Evolutionary conservation across 2,797 vertebrate genomes (phyloP), one percentile per base, ranked within the genome.

Genomic region (Labroides dimidiatus): DNA sequence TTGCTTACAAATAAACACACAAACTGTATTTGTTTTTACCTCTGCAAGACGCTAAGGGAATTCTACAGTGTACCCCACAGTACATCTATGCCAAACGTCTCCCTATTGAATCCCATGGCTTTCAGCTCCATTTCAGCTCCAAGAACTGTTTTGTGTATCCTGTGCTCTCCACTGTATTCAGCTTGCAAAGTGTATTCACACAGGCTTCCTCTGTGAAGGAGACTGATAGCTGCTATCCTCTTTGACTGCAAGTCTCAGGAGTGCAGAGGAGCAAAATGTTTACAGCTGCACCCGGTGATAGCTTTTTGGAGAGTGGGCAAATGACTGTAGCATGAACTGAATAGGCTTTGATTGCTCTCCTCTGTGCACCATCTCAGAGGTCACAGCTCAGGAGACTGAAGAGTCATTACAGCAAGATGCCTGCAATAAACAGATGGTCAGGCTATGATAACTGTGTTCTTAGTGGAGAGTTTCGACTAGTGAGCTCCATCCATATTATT

Each of bases 271-370:
- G 87, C 80, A 78, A 84, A 86, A 85, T 87, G 89, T 91, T 91
- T 89, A 87, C 89, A 89, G 89, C 89, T 91, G 89, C 83, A 81
- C 64, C 72, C 69, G 57, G 77, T 87, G 84, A 89, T 82, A 81
- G 87, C 86, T 84, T 87, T 33, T 86, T 81, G 68, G 81, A 88
- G 85, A 75, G 77, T 54, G 45, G 72, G 69, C 70, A 86, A 82
- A 90, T 86, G 75, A 80, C 74, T 78, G 69, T 69, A 50, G 72
- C 78, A 77, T n/a, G 66, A 76, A 78, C 49, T 84, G 81, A 86
- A 88, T 87, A 74, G 19, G 60, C 77, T 79, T 74, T 87, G 84
- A 87, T 90, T 87, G 81, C 82, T 75, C 75, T 68, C 59, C 21
- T 82, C 76, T 80, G 64, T 16, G 55, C 70, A 48, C 37, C 66